A percentile compares a stretch with the other conserved stretches of the same genome.
These are phyloP conservation scores for Alligator sinensis DNA, from an alignment of 2,113 vertebrate genomes.

Conservation along the genomic window DNA sequence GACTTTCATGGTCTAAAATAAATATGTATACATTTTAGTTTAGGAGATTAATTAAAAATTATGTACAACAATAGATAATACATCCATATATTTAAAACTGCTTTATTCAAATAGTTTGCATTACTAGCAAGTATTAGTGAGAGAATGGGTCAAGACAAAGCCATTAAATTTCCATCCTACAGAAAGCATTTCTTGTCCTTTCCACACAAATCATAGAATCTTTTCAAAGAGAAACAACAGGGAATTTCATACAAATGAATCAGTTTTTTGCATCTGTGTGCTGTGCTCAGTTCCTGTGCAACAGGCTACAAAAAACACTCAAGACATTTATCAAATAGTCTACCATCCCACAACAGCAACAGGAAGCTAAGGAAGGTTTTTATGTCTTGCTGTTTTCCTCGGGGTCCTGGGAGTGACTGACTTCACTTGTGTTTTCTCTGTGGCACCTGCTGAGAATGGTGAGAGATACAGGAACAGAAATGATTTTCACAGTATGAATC, in stretches of 20 bases:
- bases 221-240: not conserved
- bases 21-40: not conserved
- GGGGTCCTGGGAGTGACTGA: not conserved
- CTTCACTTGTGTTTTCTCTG: not conserved
- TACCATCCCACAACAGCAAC: not conserved
- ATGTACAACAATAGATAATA: not conserved
- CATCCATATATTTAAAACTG: not conserved
- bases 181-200: not conserved
- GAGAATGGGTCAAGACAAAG: not conserved
- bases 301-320: not conserved
- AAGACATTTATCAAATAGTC: not conserved
- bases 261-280: not conserved
- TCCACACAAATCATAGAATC: not conserved
- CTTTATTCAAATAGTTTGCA: not conserved
- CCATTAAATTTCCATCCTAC: not conserved
- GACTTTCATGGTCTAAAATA: not conserved
- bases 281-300: not conserved
- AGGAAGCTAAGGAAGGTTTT: not conserved
- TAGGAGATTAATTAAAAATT: not conserved
- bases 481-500: not conserved
- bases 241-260: not conserved
- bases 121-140: not conserved
- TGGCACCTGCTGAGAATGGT: not conserved
- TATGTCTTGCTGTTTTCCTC: not conserved
- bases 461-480: not conserved